Percentiles rank a stretch among this genome's conserved stretches.
Conservation (phyloP, 2,797 vertebrate species). For the Hoplostethus mediterraneus region DNA sequence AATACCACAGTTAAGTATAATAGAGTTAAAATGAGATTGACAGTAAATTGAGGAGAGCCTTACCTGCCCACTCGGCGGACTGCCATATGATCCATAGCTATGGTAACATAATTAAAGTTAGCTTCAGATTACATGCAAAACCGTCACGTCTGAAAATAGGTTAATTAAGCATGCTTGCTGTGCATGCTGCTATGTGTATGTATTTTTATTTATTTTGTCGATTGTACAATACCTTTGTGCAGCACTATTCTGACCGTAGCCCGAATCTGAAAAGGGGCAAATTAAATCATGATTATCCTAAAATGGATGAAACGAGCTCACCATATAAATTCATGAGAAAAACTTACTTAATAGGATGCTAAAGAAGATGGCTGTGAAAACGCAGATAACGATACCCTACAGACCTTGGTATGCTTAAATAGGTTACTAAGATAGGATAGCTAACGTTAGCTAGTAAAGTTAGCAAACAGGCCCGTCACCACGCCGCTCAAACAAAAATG, state of each 20-base stretch:
- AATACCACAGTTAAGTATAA: rapidly evolving
- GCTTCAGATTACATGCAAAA: not conserved
- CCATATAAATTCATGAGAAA: too few species aligned
- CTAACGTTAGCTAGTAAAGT: not conserved
- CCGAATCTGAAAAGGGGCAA: constrained; percentile 78
- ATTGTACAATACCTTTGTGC: constrained; percentile 80
- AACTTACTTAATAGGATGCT: not conserved
- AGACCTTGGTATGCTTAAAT: not conserved
- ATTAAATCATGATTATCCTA: too few species aligned
- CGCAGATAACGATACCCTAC: too few species aligned
- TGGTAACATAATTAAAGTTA: constrained; percentile 14
- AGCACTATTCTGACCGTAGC: constrained; percentile 83
- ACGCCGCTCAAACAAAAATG: constrained; percentile 73
- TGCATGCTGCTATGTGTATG: not conserved
- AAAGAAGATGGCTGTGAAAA: not conserved
- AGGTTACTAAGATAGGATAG: constrained; percentile 6
- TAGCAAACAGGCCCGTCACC: constrained; percentile 42
- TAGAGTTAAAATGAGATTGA: not conserved
- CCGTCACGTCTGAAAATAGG: not conserved
- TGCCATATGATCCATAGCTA: constrained; percentile 83
- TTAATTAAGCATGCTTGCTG: not conserved
- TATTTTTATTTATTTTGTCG: not conserved
- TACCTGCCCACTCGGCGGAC: constrained; percentile 79
- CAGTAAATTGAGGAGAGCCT: constrained; percentile 5
- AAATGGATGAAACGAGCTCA: too few species aligned